phyloP scores from a whole-genome alignment of 2,797 vertebrate species.

The Momotus momota region DNA sequence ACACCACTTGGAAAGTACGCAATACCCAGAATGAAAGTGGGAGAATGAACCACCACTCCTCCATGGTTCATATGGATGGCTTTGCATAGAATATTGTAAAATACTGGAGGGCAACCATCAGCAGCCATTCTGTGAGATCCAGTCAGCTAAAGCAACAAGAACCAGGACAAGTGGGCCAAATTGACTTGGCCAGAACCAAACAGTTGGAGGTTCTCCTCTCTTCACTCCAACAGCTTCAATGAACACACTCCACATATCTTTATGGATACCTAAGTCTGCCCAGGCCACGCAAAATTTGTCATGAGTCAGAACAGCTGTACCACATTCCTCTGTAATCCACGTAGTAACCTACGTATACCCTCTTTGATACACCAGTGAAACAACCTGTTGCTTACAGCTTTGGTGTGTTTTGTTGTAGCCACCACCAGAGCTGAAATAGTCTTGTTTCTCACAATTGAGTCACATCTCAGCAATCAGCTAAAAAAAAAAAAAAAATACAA shows the following conservation, averaged over 20 bases:
- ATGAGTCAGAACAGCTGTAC: neutral
- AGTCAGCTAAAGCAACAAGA: neutral
- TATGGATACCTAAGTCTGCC: neutral
- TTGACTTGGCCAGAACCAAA: neutral
- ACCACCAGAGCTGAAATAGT: neutral
- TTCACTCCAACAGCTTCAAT: neutral
- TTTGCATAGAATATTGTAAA: neutral
- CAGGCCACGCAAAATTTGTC: neutral
- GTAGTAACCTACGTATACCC: neutral
- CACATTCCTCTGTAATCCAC: neutral
- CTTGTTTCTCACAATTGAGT: neutral
- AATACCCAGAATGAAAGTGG: neutral
- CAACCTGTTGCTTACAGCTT: neutral
- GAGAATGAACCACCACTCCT: neutral
- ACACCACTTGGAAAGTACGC: conserved; percentile 25
- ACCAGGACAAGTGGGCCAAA: neutral
- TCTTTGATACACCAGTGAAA: neutral
- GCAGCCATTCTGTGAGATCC: neutral
- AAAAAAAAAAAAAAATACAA: neutral
- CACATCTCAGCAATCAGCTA: neutral
- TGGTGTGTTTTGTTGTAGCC: neutral
- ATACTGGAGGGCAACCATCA: neutral
- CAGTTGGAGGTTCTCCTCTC: neutral
- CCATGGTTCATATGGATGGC: neutral
- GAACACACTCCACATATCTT: neutral